Evolutionary conservation across 1,140 invertebrate species (phyloP), one percentile per base, ranked within the genome.

Genomic region (Micrasema minimum): DNA sequence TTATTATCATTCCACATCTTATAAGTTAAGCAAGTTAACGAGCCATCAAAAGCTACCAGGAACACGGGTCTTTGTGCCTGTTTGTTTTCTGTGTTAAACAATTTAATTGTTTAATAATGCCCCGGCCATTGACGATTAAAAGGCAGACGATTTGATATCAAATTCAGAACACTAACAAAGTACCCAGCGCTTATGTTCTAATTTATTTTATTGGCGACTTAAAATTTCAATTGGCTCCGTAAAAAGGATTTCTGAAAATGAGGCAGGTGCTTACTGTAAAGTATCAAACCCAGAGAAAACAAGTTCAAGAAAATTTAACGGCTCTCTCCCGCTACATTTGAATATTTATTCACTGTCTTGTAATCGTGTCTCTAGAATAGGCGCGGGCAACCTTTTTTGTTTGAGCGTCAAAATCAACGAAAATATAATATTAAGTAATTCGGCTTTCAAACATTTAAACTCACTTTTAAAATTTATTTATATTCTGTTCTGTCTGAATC

Each of bases 131-230:
- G 72, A 71, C 72, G 61, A 74, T 71, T 74, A 74, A 74, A 74
- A 61, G 46, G 57, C 48, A 45, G 57, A 69, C 69, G 64, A 74
- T 74, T 71, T 71, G 64, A 70, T 66, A 69, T 70, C 65, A 59
- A 71, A 65, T 62, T 69, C 69, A 35, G 62, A 65, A 31, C 50
- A 23, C 48, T 55, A 46, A 45, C 43, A 37, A 69, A 75, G 57
- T n/a, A 48, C 61, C 73, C 65, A 50, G 69, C 51, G 45, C 72
- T 66, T 72, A 71, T 74, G 66, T 72, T 66, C 69, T 75, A 69
- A 75, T 75, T 75, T 75, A 72, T 75, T 75, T 75, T 75, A 75
- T 75, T 71, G 69, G 66, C 41, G 73, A 71, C 69, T 75, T 71
- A 71, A 75, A 75, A 72, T 75, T 75, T 75, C 73, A 72, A 72